Conservation (phyloP, 2,888 invertebrate genomes). For the Agrotis ipsilon region DNA sequence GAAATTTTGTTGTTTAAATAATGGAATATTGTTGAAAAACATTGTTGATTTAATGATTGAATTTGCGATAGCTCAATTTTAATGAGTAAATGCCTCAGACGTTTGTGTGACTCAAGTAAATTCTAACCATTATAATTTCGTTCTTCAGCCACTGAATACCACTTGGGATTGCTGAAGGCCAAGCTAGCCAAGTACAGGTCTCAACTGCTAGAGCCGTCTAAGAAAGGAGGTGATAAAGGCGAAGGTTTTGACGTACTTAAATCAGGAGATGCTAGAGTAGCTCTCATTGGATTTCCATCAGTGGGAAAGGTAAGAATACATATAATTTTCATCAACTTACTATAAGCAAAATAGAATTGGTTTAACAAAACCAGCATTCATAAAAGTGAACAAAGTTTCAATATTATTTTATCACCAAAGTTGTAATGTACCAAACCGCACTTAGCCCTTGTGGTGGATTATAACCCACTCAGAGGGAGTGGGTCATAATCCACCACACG, state of each 20-base stretch:
- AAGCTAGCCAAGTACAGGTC: conserved; percentile 98
- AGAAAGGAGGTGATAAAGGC: conserved; percentile 97
- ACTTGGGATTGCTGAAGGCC: conserved; percentile 99
- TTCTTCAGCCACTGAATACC: conserved; percentile 98
- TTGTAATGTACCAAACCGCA: too few species aligned
- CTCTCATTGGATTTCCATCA: conserved; percentile 99
- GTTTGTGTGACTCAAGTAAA: background rate
- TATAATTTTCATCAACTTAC: background rate
- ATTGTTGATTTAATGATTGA: too few species aligned
- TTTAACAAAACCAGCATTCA: background rate
- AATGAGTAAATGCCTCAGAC: background rate
- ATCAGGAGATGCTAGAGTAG: conserved; percentile 99
- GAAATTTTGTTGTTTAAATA: background rate
- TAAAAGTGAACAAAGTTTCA: too few species aligned
- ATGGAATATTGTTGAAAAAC: background rate
- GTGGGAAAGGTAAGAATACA: conserved; percentile 95
- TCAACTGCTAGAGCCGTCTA: conserved; percentile 98
- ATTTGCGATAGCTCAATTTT: too few species aligned
- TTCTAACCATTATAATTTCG: background rate
- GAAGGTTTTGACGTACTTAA: conserved; percentile 99
- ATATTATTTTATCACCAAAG: too few species aligned
- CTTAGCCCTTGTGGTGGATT: too few species aligned
- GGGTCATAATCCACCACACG: too few species aligned
- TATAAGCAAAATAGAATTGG: too few species aligned
- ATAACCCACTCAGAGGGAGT: too few species aligned